phyloP scores from a whole-genome alignment of 1,140 invertebrate species.

The Lanistes nyassanus region DNA sequence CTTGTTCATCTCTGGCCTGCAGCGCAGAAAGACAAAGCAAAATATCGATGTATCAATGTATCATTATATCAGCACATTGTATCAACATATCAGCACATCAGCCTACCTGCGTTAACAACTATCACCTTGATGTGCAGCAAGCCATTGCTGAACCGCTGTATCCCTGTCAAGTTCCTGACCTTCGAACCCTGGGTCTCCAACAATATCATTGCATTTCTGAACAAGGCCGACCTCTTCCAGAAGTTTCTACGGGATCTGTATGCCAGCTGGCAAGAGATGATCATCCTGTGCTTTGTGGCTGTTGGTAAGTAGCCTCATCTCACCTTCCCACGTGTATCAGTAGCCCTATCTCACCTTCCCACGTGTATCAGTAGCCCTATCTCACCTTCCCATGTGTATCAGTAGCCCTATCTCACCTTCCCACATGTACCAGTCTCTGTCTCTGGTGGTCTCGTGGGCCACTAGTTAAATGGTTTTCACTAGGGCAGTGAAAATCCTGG shows the following conservation, averaged over 20 bases:
- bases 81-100: no score
- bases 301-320: slow-evolving; percentile 75
- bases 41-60: no score
- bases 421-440: background rate
- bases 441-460: background rate
- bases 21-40: no score
- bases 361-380: background rate
- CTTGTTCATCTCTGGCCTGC: no score
- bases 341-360: background rate
- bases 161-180: slow-evolving; percentile 75
- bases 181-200: slow-evolving; percentile 42
- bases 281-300: slow-evolving; percentile 82
- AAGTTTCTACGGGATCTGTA: slow-evolving; percentile 89
- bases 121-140: slow-evolving; percentile 42
- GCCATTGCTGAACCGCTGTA: slow-evolving; percentile 87
- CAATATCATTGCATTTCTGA: slow-evolving; percentile 80
- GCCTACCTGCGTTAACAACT: no score
- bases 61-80: no score
- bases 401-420: background rate
- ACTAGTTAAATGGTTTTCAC: no score
- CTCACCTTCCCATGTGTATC: background rate
- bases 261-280: slow-evolving; percentile 81
- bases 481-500: no score
- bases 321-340: background rate
- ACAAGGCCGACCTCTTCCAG: slow-evolving; percentile 87